These are phyloP conservation scores for Ochotona princeps DNA, from an alignment of 2,113 vertebrate genomes.

Conservation along the genomic window DNA sequence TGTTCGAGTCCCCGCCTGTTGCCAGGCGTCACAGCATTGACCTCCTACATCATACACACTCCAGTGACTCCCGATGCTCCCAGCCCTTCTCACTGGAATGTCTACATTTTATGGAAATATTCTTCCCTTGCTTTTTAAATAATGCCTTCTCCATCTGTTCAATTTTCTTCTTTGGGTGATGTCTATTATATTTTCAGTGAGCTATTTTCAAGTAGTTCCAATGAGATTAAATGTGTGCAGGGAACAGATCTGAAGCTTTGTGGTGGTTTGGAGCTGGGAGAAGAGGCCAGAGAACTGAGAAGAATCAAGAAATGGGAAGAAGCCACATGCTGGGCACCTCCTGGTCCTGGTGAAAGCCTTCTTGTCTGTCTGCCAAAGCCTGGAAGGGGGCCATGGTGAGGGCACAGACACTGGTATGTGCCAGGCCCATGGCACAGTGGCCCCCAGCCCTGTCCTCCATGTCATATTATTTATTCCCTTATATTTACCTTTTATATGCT, in stretches of 20 bases:
- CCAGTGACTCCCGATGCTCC: too few relatives aligned
- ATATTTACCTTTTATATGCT: neutral
- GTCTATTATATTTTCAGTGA: neutral
- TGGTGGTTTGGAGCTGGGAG: neutral
- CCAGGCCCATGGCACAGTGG: neutral
- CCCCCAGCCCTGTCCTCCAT: too few relatives aligned
- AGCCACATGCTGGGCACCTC: neutral
- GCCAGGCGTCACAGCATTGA: too few relatives aligned
- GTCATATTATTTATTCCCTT: neutral
- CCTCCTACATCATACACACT: too few relatives aligned
- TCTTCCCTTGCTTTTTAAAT: neutral
- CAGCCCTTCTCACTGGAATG: neutral
- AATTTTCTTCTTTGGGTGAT: neutral
- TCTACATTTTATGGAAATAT: neutral
- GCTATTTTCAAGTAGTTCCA: neutral
- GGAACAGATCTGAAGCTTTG: neutral
- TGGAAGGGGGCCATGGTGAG: too few relatives aligned
- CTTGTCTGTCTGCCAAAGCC: neutral
- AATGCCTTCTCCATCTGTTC: neutral
- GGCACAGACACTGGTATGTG: too few relatives aligned
- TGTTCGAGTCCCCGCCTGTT: neutral
- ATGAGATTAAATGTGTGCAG: neutral
- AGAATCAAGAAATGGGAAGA: neutral
- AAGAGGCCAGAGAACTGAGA: neutral
- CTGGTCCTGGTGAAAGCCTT: neutral